A percentile compares a stretch with the other conserved stretches of the same genome.
phyloP scores from a whole-genome alignment of 2,113 vertebrate genomes.

The Burhinus oedicnemus region DNA sequence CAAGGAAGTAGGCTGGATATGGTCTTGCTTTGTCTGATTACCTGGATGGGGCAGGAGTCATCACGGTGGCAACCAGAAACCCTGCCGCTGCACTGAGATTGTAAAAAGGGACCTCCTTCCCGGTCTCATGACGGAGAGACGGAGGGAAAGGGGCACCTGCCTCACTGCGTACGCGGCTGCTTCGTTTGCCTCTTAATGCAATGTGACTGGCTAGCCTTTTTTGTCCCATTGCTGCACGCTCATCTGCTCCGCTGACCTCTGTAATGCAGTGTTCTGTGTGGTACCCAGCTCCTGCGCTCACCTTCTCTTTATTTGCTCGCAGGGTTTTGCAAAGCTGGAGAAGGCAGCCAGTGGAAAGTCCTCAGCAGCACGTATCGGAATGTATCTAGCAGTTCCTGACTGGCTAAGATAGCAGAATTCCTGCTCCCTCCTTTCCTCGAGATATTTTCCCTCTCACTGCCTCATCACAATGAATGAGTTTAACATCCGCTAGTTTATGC shows the following conservation, averaged over 20 bases:
- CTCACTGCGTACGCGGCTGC: accelerated
- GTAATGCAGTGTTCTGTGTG: background rate
- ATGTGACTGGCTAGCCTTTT: background rate
- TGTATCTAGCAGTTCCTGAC: background rate
- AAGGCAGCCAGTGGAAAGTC: background rate
- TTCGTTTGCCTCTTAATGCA: background rate
- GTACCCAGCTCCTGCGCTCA: background rate
- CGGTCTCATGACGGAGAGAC: background rate
- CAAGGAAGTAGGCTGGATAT: background rate
- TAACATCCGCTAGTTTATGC: background rate
- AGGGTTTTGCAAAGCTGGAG: background rate
- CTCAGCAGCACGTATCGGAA: background rate
- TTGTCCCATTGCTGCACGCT: background rate
- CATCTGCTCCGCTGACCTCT: background rate
- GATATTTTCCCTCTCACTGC: background rate
- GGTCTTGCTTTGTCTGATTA: background rate
- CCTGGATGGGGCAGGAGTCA: background rate
- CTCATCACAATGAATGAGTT: background rate
- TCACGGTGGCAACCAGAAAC: background rate
- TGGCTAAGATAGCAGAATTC: background rate
- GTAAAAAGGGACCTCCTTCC: background rate
- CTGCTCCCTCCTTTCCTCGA: background rate
- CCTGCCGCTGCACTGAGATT: no score
- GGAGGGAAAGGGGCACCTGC: background rate
- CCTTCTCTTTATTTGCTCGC: background rate